A percentile compares a stretch with the other conserved stretches of the same genome.
phyloP scores from a whole-genome alignment of 2,888 invertebrate genomes.

The Zaprionus lineosus region DNA sequence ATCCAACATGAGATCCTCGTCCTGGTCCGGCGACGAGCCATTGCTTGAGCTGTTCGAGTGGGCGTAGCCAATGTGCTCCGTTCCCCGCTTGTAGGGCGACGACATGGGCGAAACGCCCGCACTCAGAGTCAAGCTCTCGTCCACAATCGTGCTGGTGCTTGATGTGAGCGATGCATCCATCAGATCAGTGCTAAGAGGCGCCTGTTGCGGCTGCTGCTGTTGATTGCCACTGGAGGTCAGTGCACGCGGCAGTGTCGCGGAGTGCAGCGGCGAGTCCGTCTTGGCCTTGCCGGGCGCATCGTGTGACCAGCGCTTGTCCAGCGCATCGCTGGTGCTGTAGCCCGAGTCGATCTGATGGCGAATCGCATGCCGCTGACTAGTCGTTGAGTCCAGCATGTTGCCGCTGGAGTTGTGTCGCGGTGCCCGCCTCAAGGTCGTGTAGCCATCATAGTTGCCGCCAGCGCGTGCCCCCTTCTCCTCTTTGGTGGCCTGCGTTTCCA shows the following conservation, averaged over 20 bases:
- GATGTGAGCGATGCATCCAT: conserved; percentile 80
- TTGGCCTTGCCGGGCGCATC: conserved; percentile 84
- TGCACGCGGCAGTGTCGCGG: conserved; percentile 71
- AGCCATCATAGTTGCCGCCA: conserved; percentile 82
- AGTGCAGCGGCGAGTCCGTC: conserved; percentile 80
- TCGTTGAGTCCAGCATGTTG: conserved; percentile 75
- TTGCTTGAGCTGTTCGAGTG: conserved; percentile 80
- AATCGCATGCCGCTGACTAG: conserved; percentile 65
- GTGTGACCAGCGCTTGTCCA: conserved; percentile 93
- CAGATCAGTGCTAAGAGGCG: conserved; percentile 66
- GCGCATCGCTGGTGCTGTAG: conserved; percentile 92
- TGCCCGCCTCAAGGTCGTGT: conserved; percentile 81
- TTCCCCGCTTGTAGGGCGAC: conserved; percentile 67
- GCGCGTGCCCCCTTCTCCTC: conserved; percentile 82
- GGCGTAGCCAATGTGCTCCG: conserved; percentile 61
- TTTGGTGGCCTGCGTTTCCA: conserved; percentile 93
- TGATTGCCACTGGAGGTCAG: conserved; percentile 51
- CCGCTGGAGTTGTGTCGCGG: conserved; percentile 79
- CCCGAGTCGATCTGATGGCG: conserved; percentile 93
- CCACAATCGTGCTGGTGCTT: conserved; percentile 79
- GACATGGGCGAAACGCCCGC: conserved; percentile 49
- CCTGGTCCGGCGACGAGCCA: conserved; percentile 80
- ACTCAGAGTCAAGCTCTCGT: conserved; percentile 68
- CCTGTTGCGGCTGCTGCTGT: conserved; percentile 29
- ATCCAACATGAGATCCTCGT: conserved; percentile 76